Conservation (phyloP, 64 coral and sea anemone genomes). For the Acropora tenuis region DNA sequence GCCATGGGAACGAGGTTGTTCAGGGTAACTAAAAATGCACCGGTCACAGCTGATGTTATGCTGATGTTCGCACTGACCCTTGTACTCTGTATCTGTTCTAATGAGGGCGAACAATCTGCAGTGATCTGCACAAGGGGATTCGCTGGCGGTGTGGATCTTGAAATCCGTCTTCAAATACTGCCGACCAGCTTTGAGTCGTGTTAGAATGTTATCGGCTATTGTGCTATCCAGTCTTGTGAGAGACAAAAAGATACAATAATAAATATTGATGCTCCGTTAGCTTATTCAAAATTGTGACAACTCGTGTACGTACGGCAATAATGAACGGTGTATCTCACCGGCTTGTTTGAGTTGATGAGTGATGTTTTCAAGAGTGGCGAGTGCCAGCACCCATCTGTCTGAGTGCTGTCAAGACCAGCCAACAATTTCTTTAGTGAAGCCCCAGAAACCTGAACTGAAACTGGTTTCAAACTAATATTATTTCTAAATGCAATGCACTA, state of each 20-base stretch:
- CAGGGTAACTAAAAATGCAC: background rate
- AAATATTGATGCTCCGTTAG: background rate
- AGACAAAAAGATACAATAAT: conserved; percentile 43
- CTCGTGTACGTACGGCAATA: background rate
- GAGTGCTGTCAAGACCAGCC: conserved; percentile 54
- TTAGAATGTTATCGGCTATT: conserved; percentile 4
- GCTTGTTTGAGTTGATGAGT: conserved; percentile 7
- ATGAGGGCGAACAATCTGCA: conserved; percentile 32
- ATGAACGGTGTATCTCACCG: conserved; percentile 6
- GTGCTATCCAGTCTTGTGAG: conserved; percentile 2
- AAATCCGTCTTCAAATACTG: conserved; percentile 59
- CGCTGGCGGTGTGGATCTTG: conserved; percentile 37
- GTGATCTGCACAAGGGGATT: conserved; percentile 37
- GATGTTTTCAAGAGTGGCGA: conserved; percentile 50
- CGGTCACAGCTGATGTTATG: conserved; percentile 37
- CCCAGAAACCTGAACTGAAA: conserved; percentile 42
- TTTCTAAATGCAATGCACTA: background rate
- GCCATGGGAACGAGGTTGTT: background rate
- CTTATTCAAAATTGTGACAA: background rate
- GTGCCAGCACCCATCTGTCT: conserved; percentile 45
- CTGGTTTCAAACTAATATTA: background rate
- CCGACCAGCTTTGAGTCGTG: conserved; percentile 34
- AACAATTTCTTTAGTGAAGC: conserved; percentile 63
- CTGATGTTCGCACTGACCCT: conserved; percentile 30
- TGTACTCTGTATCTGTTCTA: conserved; percentile 25